These are phyloP conservation scores for Scatophagus argus DNA, from an alignment of 2,113 vertebrate species.

Conservation along the genomic window DNA sequence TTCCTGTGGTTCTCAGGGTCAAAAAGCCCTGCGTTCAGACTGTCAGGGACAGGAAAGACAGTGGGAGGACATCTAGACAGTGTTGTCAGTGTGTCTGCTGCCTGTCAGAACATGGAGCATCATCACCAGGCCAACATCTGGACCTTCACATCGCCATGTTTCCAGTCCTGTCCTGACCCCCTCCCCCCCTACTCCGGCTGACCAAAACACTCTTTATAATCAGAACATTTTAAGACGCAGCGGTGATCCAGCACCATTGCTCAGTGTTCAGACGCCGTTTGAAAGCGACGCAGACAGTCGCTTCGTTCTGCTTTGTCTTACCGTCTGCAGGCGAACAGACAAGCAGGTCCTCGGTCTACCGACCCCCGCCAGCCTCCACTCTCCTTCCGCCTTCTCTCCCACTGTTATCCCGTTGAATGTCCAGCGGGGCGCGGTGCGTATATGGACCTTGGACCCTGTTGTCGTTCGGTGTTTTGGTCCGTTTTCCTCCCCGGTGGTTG, in stretches of 20 bases:
- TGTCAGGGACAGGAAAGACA: conserved; percentile 18
- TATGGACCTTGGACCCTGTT: background rate
- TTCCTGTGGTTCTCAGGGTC: background rate
- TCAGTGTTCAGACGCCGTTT: conserved; percentile 13
- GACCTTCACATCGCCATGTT: background rate
- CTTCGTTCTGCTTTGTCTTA: conserved; percentile 39
- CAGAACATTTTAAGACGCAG: background rate
- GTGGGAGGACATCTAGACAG: conserved; percentile 24
- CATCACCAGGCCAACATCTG: conserved; percentile 54
- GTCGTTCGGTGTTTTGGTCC: background rate
- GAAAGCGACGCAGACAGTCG: background rate
- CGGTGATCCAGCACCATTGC: conserved; percentile 11
- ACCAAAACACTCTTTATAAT: background rate
- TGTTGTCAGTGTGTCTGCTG: background rate
- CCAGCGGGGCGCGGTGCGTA: background rate
- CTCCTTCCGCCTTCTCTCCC: background rate
- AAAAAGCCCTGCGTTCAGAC: conserved; percentile 22
- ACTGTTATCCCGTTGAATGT: background rate
- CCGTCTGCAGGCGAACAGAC: conserved; percentile 47
- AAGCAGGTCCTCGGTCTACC: conserved; percentile 14
- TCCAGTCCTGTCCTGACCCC: background rate
- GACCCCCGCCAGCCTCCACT: background rate
- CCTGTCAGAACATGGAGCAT: conserved; percentile 9
- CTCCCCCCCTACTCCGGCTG: too few relatives aligned
- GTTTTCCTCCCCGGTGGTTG: background rate